Evolutionary conservation across 2,113 vertebrate genomes (phyloP).

Genomic region (Sitta europaea): DNA sequence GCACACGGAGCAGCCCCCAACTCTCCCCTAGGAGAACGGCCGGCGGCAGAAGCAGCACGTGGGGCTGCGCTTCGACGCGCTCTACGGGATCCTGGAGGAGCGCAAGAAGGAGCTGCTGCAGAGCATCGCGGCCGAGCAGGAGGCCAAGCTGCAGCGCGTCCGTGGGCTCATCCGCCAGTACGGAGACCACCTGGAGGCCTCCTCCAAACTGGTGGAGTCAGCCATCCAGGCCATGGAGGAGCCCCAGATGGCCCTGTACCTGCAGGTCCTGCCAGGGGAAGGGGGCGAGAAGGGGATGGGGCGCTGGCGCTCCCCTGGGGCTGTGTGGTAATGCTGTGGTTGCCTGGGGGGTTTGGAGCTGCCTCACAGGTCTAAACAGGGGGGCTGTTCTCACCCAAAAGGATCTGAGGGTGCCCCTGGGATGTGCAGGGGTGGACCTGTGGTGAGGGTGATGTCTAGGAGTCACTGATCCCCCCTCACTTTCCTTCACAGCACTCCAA

Average conservation of each 20-base stretch:
- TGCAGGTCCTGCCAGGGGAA: slow-evolving; percentile 74
- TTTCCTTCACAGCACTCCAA: slow-evolving; percentile 78
- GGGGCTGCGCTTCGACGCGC: slow-evolving; percentile 72
- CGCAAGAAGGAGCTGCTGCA: slow-evolving; percentile 85
- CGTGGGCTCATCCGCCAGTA: slow-evolving; percentile 81
- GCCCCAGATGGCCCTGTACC: slow-evolving; percentile 83
- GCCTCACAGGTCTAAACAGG: neutral
- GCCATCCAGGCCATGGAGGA: slow-evolving; percentile 90
- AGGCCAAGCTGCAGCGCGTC: slow-evolving; percentile 77
- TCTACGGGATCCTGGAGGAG: slow-evolving; percentile 85
- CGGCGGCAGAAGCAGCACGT: slow-evolving; percentile 80
- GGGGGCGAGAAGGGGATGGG: neutral
- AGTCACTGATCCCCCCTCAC: neutral
- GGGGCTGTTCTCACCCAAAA: neutral
- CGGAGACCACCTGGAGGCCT: slow-evolving; percentile 82
- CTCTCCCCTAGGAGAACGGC: slow-evolving; percentile 78
- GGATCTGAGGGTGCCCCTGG: neutral
- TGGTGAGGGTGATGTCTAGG: neutral
- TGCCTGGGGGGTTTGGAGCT: neutral
- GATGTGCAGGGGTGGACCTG: neutral
- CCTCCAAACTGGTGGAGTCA: slow-evolving; percentile 82
- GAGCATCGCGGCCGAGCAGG: slow-evolving; percentile 78
- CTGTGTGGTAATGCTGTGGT: fast-evolving
- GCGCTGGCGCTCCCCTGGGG: neutral
- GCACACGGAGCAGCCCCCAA: fast-evolving